phyloP scores from a whole-genome alignment of 2,888 invertebrate genomes.

The Boloria selene region DNA sequence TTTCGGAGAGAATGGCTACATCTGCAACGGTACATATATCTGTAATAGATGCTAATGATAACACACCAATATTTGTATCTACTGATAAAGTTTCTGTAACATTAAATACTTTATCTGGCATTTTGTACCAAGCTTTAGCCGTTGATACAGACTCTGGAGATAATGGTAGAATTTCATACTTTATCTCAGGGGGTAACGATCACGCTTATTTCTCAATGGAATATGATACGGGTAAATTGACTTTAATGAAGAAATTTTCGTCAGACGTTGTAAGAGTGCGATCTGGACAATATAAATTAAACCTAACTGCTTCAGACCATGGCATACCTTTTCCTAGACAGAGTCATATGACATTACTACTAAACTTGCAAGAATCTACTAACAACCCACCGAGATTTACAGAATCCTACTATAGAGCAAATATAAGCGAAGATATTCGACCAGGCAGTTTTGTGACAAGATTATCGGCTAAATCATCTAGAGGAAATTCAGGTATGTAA shows the following conservation, averaged over 20 bases:
- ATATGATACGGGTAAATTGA: slow-evolving; percentile 89
- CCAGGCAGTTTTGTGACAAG: slow-evolving; percentile 90
- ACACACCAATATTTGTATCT: slow-evolving; percentile 91
- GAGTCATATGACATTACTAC: slow-evolving; percentile 85
- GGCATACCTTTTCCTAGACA: slow-evolving; percentile 88
- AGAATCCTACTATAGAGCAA: slow-evolving; percentile 88
- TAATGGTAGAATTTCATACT: slow-evolving; percentile 93
- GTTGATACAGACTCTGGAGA: slow-evolving; percentile 92
- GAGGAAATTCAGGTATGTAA: slow-evolving; percentile 85
- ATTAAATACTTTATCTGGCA: slow-evolving; percentile 78
- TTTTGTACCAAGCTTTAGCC: slow-evolving; percentile 89
- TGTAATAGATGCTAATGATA: slow-evolving; percentile 94
- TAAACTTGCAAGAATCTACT: slow-evolving; percentile 86
- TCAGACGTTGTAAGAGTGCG: slow-evolving; percentile 63
- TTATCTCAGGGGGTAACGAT: slow-evolving; percentile 92
- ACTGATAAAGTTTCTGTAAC: slow-evolving; percentile 85
- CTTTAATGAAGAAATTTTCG: slow-evolving; percentile 81
- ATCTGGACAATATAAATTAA: slow-evolving; percentile 84
- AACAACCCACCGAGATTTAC: slow-evolving; percentile 92
- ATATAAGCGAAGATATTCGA: slow-evolving; percentile 88
- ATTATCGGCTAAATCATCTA: slow-evolving; percentile 87
- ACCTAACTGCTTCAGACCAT: slow-evolving; percentile 94
- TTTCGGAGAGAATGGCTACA: slow-evolving; percentile 86
- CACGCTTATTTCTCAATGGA: slow-evolving; percentile 90
- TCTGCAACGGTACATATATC: slow-evolving; percentile 89